Percentiles rank a stretch among this genome's conserved stretches.
These are phyloP conservation scores for Sepioteuthis lessoniana DNA, from an alignment of 2,888 invertebrate genomes.

Conservation along the genomic window DNA sequence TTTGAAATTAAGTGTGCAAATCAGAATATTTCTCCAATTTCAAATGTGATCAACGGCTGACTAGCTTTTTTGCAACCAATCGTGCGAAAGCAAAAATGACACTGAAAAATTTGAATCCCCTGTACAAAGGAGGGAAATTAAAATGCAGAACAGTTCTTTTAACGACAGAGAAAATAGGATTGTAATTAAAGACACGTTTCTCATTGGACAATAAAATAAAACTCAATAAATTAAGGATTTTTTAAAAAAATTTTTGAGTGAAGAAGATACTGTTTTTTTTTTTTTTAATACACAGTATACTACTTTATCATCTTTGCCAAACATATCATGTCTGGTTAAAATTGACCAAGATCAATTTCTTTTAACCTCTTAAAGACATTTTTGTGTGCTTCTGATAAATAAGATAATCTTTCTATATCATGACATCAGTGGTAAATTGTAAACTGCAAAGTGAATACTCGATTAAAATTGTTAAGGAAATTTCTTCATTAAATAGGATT, in stretches of 20 bases:
- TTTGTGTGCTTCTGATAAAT: too few species aligned
- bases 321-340: too few species aligned
- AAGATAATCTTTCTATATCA: too few species aligned
- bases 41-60: background rate
- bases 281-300: too few species aligned
- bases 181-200: background rate
- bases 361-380: too few species aligned
- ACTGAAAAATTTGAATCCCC: background rate
- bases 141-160: background rate
- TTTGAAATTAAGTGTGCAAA: background rate
- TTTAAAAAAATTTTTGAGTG: background rate
- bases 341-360: too few species aligned
- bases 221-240: background rate
- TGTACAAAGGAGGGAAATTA: background rate
- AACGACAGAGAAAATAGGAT: background rate
- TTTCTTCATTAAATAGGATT: too few species aligned
- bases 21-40: background rate
- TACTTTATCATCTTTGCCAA: too few species aligned
- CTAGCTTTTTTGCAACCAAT: background rate
- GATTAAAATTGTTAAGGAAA: too few species aligned
- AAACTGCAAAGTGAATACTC: too few species aligned
- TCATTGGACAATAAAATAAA: background rate
- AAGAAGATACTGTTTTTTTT: too few species aligned
- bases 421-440: too few species aligned
- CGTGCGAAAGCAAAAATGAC: background rate